Evolutionary conservation across 1,140 invertebrate species (phyloP), one percentile per base, ranked within the genome.

Genomic region (Thaumatotibia leucotreta): DNA sequence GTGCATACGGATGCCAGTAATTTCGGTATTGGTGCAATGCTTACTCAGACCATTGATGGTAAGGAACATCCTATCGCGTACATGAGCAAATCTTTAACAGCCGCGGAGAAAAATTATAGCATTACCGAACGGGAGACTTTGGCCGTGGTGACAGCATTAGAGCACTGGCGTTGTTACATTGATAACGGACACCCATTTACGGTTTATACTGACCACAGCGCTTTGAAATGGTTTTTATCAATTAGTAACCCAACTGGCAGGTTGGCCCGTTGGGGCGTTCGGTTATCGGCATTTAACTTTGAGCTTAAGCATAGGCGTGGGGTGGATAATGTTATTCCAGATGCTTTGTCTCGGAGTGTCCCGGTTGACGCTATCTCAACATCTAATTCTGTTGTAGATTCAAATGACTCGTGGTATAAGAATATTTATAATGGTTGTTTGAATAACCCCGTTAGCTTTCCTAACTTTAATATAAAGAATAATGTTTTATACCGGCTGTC

Each of bases 231-330:
- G 74, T 79, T 79, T 31, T 17, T 78, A 0, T 78, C 78, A 1
- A 72, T 91, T 1, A 88, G 84, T 68, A 83, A 92, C 63, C 78
- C 82, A 1, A 74, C 66, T 0, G 86, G 82, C 32, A 39, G 91
- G 45, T 66, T 93, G 11, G 84, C 86, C 0, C 65, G 91, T 32
- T 93, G 91, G 92, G 50, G 11, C 4, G n/a, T 10, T 20, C 4
- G 39, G 0, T 20, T 45, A 6, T 45, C 39, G 1, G 11, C n/a
- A 11, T 45, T 45, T 17, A 20, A 45, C 17, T 45, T 45, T 11
- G 39, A 45, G 17, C 1, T 45, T 10, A n/a, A 45, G 11, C 39
- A 45, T 20, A 45, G 39, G 6, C n/a, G 17, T 10, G 39, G 39
- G 1, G 2, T 4, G 4, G 39, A 45, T 14, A 45, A 45, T 20